phyloP scores from a whole-genome alignment of 2,888 invertebrate species.

The Cyaniris semiargus region DNA sequence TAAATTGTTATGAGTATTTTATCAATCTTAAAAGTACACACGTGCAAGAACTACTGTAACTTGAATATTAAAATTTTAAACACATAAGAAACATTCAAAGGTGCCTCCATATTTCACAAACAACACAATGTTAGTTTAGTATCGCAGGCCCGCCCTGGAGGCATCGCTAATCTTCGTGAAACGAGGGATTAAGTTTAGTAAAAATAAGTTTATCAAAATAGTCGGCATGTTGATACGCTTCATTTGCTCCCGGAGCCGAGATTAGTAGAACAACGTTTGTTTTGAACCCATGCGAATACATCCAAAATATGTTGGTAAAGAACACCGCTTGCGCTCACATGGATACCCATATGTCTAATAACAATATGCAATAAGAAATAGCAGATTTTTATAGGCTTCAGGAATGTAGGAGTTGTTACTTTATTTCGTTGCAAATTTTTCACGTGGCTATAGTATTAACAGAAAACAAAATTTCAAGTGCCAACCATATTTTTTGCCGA shows the following conservation, averaged over 20 bases:
- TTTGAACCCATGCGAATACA: slow-evolving; percentile 1
- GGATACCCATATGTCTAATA: neutral
- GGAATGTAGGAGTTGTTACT: neutral
- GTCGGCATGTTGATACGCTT: slow-evolving; percentile 36
- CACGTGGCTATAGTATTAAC: neutral
- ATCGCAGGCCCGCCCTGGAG: slow-evolving; percentile 52
- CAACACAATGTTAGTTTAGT: slow-evolving; percentile 42
- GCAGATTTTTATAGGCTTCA: neutral
- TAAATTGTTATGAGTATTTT: too few relatives aligned
- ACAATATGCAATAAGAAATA: neutral
- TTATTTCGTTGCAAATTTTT: neutral
- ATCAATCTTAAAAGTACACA: too few relatives aligned
- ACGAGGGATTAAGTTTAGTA: slow-evolving; percentile 40
- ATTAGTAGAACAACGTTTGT: slow-evolving; percentile 26
- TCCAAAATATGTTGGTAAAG: neutral
- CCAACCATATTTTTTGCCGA: slow-evolving; percentile 4
- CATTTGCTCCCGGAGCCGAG: neutral
- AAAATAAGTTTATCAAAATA: slow-evolving; percentile 41
- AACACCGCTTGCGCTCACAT: neutral
- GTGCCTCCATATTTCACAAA: slow-evolving; percentile 23
- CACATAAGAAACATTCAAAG: slow-evolving; percentile 33
- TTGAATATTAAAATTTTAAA: slow-evolving; percentile 23
- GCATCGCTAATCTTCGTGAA: slow-evolving; percentile 45
- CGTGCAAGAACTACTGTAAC: neutral
- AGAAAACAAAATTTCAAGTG: neutral